A percentile compares a stretch with the other conserved stretches of the same genome.
Conservation (phyloP, 2,113 vertebrate genomes). For the Gadus chalcogrammus region DNA sequence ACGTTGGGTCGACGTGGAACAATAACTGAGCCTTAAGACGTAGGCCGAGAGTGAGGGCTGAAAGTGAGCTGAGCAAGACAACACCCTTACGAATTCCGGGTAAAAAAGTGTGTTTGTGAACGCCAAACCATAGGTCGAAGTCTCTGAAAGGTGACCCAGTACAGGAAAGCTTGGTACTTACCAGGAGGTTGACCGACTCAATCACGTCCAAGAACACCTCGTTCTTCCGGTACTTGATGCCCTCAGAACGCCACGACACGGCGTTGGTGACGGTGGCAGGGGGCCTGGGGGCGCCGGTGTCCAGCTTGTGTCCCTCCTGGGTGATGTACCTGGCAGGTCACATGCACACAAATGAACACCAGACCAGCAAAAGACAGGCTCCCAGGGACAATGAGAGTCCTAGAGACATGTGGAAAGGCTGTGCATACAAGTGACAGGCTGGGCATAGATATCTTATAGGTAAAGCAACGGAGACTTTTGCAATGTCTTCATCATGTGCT, state of each 20-base stretch:
- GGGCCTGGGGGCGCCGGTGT: slow-evolving; percentile 95
- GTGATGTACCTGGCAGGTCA: slow-evolving; percentile 87
- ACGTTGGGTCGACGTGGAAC: no score
- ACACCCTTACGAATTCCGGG: no score
- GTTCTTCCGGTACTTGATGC: slow-evolving; percentile 98
- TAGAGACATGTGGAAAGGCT: no score
- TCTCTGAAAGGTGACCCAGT: slow-evolving; percentile 19
- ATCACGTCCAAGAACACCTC: slow-evolving; percentile 99
- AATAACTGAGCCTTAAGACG: no score
- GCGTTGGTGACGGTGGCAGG: slow-evolving; percentile 97
- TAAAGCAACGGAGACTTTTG: no score
- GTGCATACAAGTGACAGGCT: no score
- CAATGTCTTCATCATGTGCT: no score
- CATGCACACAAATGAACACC: slow-evolving; percentile 13
- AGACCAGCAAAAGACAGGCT: not conserved
- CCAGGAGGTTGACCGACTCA: slow-evolving; percentile 97
- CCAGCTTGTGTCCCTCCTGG: slow-evolving; percentile 97
- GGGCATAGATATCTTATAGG: no score
- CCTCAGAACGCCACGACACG: slow-evolving; percentile 97
- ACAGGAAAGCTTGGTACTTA: slow-evolving; percentile 62
- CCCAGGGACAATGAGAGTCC: no score
- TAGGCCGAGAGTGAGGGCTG: no score
- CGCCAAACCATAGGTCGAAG: slow-evolving; percentile 26
- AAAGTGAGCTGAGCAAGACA: no score
- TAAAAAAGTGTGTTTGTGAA: not conserved